Percentiles rank a stretch among this genome's conserved stretches.
Evolutionary conservation across 2,888 invertebrate species (phyloP).

Genomic region (Tenthredo livida): DNA sequence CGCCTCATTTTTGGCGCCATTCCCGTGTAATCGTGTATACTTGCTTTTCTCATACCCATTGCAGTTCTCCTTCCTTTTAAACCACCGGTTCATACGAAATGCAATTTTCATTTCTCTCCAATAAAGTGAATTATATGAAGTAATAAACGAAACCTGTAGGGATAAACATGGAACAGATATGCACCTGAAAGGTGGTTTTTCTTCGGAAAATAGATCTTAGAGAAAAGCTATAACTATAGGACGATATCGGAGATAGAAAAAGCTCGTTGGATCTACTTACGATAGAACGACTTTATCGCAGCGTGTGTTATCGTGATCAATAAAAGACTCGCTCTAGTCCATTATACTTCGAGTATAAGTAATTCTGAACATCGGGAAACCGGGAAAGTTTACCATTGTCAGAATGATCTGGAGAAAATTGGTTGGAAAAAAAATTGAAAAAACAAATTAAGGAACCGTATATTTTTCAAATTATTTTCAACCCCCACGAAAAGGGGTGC

Average conservation of each 20-base stretch:
- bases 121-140: no score
- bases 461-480: not conserved
- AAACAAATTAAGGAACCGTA: not conserved
- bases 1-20: constrained; percentile 20
- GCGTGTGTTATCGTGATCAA: not conserved
- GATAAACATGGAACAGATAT: no score
- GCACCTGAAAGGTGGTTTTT: not conserved
- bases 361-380: not conserved
- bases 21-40: not conserved
- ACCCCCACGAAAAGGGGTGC: not conserved
- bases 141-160: no score
- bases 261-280: constrained; percentile 3
- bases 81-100: not conserved
- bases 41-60: not conserved
- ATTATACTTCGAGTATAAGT: not conserved
- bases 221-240: not conserved
- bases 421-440: no score
- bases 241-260: not conserved
- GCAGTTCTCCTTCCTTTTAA: not conserved
- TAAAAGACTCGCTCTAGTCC: not conserved
- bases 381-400: not conserved
- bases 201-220: not conserved
- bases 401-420: not conserved
- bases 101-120: no score
- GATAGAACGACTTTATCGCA: not conserved